phyloP scores from a whole-genome alignment of 2,797 vertebrate species.

The Echiichthys vipera region DNA sequence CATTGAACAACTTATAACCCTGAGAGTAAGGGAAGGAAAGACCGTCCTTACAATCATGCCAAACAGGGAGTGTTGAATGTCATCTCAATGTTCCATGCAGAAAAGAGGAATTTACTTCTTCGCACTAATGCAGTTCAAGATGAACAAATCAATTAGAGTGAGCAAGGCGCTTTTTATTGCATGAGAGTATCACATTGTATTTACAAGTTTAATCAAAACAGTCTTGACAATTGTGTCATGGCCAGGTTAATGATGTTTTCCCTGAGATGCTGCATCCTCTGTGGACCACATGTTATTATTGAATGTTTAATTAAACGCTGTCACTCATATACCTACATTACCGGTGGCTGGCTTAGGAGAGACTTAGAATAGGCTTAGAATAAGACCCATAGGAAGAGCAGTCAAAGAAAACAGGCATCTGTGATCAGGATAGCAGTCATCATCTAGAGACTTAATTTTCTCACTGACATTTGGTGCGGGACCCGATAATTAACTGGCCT shows the following conservation, averaged over 20 bases:
- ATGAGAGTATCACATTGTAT: constrained; percentile 63
- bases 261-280: constrained; percentile 56
- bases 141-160: constrained; percentile 78
- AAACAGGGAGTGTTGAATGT: constrained; percentile 20
- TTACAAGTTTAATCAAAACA: constrained; percentile 81
- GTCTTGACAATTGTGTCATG: constrained; percentile 73
- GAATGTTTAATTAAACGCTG: constrained; percentile 79
- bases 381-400: constrained; percentile 61
- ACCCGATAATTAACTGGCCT: constrained; percentile 78
- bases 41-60: constrained; percentile 15
- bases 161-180: constrained; percentile 77
- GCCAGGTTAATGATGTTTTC: constrained; percentile 81
- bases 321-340: constrained; percentile 66
- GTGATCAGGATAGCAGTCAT: constrained; percentile 63
- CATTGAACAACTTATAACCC: constrained; percentile 4
- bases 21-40: neutral
- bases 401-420: constrained; percentile 73
- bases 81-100: constrained; percentile 37
- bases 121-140: constrained; percentile 56
- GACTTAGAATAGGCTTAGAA: constrained; percentile 66
- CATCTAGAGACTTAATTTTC: constrained; percentile 74
- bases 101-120: constrained; percentile 50
- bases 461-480: constrained; percentile 76
- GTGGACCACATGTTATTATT: constrained; percentile 68
- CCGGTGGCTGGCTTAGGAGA: constrained; percentile 61